phyloP scores from a whole-genome alignment of 2,113 vertebrate genomes.

The Myxocyprinus asiaticus region DNA sequence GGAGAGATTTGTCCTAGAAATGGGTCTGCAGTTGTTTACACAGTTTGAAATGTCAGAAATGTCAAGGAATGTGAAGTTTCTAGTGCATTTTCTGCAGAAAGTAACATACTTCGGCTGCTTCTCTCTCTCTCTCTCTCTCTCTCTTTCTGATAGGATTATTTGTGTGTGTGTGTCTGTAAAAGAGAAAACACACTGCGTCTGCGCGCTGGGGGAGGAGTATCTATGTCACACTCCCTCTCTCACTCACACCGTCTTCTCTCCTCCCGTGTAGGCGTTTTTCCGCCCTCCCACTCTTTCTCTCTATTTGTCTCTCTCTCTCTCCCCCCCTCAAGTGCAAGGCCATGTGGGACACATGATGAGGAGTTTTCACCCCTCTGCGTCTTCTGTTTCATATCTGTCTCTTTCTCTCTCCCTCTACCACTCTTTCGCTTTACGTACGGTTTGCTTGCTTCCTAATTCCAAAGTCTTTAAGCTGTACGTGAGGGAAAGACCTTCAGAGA shows the following conservation, averaged over 20 bases:
- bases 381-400: constrained; percentile 79
- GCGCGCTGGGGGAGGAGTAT: constrained; percentile 72
- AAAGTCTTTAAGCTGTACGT: constrained; percentile 76
- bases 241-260: constrained; percentile 56
- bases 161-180: constrained; percentile 53
- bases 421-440: constrained; percentile 62
- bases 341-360: constrained; percentile 78
- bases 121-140: constrained; percentile 42
- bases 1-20: too few relatives aligned
- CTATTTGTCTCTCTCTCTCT: constrained; percentile 51
- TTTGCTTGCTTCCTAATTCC: constrained; percentile 54
- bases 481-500: constrained; percentile 69
- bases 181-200: constrained; percentile 69
- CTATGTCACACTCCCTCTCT: constrained; percentile 70
- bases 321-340: constrained; percentile 71
- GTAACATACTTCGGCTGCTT: background rate
- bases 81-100: too few relatives aligned
- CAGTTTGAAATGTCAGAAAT: too few relatives aligned
- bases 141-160: constrained; percentile 58
- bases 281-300: constrained; percentile 56
- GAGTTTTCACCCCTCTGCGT: constrained; percentile 74
- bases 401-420: constrained; percentile 56
- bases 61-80: too few relatives aligned
- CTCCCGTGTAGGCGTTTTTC: constrained; percentile 62
- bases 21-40: too few relatives aligned